These are phyloP conservation scores for Hemicordylus capensis DNA, from an alignment of 2,113 vertebrate genomes.

Conservation along the genomic window DNA sequence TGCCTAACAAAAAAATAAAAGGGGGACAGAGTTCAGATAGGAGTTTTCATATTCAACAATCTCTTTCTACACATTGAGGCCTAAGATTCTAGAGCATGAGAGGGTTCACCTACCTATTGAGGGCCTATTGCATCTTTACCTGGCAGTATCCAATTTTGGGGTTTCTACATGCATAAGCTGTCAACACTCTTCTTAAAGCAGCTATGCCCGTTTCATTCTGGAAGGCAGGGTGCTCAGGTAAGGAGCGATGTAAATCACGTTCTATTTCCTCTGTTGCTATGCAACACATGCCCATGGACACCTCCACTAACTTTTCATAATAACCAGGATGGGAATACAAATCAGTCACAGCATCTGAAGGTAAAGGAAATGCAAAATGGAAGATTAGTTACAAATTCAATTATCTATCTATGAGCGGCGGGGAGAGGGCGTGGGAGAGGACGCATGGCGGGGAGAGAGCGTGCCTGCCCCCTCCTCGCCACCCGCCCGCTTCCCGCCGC, in stretches of 20 bases:
- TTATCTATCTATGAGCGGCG: too few relatives aligned
- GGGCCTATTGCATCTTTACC: conserved; percentile 61
- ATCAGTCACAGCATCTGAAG: conserved; percentile 84
- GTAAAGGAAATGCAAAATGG: not conserved
- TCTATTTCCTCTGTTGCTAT: conserved; percentile 94
- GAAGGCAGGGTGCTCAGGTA: conserved; percentile 95
- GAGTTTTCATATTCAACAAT: not conserved
- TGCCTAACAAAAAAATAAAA: not conserved
- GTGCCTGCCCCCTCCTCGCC: too few relatives aligned
- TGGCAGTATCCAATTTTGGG: conserved; percentile 98
- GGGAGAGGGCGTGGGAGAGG: too few relatives aligned
- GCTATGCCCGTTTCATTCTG: conserved; percentile 92
- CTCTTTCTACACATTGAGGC: not conserved
- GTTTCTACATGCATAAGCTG: conserved; percentile 92
- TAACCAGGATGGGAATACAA: conserved; percentile 83
- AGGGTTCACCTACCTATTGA: not conserved
- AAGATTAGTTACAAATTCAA: not conserved
- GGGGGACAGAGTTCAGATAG: not conserved
- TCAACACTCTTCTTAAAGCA: conserved; percentile 90
- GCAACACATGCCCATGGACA: conserved; percentile 86
- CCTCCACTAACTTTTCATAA: conserved; percentile 85
- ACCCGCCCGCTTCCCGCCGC: too few relatives aligned
- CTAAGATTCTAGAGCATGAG: not conserved
- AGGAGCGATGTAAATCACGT: conserved; percentile 92
- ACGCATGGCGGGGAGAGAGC: too few relatives aligned